These are phyloP conservation scores for Caenorhabditis afra DNA, from an alignment of 2,888 invertebrate species.

Conservation along the genomic window DNA sequence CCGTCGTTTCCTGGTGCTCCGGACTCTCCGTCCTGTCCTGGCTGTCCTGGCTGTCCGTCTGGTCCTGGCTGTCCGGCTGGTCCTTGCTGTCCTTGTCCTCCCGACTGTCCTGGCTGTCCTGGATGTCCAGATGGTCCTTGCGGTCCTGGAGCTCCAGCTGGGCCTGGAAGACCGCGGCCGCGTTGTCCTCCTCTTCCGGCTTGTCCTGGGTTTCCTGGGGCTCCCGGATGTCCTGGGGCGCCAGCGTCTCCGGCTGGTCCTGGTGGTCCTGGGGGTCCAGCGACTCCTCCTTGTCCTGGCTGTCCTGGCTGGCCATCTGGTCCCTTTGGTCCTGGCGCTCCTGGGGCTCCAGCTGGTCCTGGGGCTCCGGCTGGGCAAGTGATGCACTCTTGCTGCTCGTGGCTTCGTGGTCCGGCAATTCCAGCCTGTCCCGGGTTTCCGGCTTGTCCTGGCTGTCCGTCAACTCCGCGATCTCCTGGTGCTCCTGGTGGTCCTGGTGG, in stretches of 20 bases:
- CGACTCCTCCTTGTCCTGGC: conserved; percentile 55
- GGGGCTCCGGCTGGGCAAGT: conserved; percentile 60
- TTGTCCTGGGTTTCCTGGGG: conserved; percentile 54
- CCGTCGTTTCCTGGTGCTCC: conserved; percentile 63
- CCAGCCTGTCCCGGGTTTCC: conserved; percentile 58
- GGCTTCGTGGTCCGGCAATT: conserved; percentile 51
- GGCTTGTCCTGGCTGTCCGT: conserved; percentile 58
- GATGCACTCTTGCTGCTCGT: conserved; percentile 57
- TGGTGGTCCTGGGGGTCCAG: conserved; percentile 55
- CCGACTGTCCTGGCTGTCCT: conserved; percentile 64
- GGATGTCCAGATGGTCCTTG: conserved; percentile 58
- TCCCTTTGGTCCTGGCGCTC: conserved; percentile 65
- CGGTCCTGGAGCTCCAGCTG: conserved; percentile 56
- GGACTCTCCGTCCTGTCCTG: conserved; percentile 62
- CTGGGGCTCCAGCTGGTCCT: conserved; percentile 67
- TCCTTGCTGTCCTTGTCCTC: conserved; percentile 52
- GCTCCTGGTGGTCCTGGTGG: conserved; percentile 70
- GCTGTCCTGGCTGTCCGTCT: conserved; percentile 62
- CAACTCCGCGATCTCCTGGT: conserved; percentile 60
- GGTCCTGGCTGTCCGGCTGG: conserved; percentile 65
- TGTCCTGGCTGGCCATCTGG: conserved; percentile 60
- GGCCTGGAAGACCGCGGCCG: conserved; percentile 54
- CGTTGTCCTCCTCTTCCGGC: conserved; percentile 55
- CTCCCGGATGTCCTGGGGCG: conserved; percentile 54
- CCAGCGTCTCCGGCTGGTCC: conserved; percentile 57